Conservation (phyloP, 2,888 invertebrate genomes). For the Phlogophora meticulosa region DNA sequence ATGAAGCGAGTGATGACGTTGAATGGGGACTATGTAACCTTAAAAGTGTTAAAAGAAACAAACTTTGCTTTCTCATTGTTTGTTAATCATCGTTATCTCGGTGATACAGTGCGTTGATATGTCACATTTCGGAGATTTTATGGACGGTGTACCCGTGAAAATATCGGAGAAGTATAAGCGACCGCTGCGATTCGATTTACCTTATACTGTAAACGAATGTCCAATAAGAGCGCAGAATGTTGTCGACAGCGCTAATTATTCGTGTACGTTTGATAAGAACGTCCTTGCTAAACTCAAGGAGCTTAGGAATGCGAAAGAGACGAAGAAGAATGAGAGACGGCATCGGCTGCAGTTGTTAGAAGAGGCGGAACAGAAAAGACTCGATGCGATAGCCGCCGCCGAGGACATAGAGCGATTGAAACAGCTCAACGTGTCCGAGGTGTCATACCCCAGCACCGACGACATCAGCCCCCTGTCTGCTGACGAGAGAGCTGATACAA, state of each 20-base stretch:
- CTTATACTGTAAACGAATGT: constrained; percentile 83
- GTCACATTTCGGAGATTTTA: constrained; percentile 91
- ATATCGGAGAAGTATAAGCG: constrained; percentile 97
- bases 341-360: constrained; percentile 92
- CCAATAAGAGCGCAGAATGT: constrained; percentile 82
- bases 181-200: constrained; percentile 92
- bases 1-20: constrained; percentile 85
- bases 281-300: constrained; percentile 94
- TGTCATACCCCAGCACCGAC: constrained; percentile 92
- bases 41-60: constrained; percentile 87
- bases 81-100: constrained; percentile 76
- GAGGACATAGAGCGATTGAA: constrained; percentile 90
- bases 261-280: constrained; percentile 93
- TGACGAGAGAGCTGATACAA: constrained; percentile 85
- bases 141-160: constrained; percentile 97
- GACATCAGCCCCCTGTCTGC: constrained; percentile 90
- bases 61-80: constrained; percentile 87
- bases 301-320: constrained; percentile 93
- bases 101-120: constrained; percentile 79
- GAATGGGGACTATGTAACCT: constrained; percentile 87
- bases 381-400: constrained; percentile 88
- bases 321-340: constrained; percentile 91
- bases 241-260: constrained; percentile 90
- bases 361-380: constrained; percentile 89
- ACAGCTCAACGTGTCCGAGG: constrained; percentile 90